Base-by-base conservation (phyloP, 2,113 vertebrate species). In the Ondatra zibethicus region DNA sequence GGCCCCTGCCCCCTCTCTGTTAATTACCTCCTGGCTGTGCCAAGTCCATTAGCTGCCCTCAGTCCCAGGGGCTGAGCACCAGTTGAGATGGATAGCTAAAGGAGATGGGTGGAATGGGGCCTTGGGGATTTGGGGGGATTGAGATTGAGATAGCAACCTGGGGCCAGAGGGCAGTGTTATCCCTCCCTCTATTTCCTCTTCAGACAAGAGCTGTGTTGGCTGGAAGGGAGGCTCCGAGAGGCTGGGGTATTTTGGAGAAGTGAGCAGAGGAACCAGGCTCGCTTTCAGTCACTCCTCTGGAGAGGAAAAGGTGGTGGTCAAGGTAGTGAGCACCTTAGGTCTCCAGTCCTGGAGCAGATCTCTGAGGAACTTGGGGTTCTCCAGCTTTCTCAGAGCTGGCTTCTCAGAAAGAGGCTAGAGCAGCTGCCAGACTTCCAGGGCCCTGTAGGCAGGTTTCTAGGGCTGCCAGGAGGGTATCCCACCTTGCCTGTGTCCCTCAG, bases 11-110 rank as follows among this genome's bases (percentile, higher is more conserved):
- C 75, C 58, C 75, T 95, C 92, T 85, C 78, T 42, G 70, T 88
- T 96, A 93, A 97, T 89, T 94, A 86, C 93, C 93, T 95, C 92
- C 58, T 92, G 88, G 45, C 77, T 55, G 68, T 91, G 97, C 96
- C 97, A 94, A 91, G 97, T 91, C 94, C 92, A 96, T 93, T 96
- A 93, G 63, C 93, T 82, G 23, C 86, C 82, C 63, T 89, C 2
- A 23, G 19, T 89, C 80, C 76, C 70, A 52, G 91, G 85, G 80
- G 14, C 93, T 31, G n/a, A 94, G 50, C 87, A 66, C 77, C 63
- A 72, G 95, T 91, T 45, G 94, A 96, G 87, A 85, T 36, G 92
- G 70, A 66, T 19, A 13, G 93, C 65, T 88, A 65, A 33, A 76
- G 88, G 81, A 70, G 73, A 72, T 76, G 33, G 33, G 65, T 63